A percentile compares a stretch with the other conserved stretches of the same genome.
Conservation (phyloP, 2,797 vertebrate genomes). For the Ciconia nigra region DNA sequence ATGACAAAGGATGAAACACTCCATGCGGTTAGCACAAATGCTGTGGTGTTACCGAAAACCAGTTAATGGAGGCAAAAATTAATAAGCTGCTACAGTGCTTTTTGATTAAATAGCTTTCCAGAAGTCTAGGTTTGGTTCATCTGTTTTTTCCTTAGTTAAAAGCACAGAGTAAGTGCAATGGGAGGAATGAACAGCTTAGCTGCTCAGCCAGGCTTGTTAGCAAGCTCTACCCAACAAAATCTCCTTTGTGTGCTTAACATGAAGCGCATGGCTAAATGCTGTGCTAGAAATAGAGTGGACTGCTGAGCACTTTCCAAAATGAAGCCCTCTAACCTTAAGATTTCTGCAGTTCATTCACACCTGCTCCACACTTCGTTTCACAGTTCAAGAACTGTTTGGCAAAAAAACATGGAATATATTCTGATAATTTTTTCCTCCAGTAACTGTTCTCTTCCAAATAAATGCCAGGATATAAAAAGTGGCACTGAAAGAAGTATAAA, state of each 20-base stretch:
- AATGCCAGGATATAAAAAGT: background rate
- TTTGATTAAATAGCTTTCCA: background rate
- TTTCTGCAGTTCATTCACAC: background rate
- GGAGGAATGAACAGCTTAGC: background rate
- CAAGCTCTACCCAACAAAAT: background rate
- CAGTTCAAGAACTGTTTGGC: background rate
- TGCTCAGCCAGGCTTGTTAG: background rate
- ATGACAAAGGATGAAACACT: background rate
- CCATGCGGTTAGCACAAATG: accelerated
- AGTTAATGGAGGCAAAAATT: background rate
- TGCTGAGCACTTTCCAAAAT: background rate
- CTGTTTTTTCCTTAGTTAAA: background rate
- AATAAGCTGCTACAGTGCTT: background rate
- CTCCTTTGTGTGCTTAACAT: background rate
- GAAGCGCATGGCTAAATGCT: background rate
- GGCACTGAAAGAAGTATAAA: background rate
- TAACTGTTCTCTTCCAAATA: background rate
- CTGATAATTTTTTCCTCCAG: background rate
- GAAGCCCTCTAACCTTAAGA: background rate
- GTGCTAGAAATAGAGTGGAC: background rate
- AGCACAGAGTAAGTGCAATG: background rate
- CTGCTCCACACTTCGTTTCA: background rate
- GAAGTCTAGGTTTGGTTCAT: background rate
- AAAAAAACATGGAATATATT: background rate
- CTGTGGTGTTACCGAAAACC: background rate